Conservation (phyloP, 1,140 invertebrate genomes). For the Odontomachus brunneus region DNA sequence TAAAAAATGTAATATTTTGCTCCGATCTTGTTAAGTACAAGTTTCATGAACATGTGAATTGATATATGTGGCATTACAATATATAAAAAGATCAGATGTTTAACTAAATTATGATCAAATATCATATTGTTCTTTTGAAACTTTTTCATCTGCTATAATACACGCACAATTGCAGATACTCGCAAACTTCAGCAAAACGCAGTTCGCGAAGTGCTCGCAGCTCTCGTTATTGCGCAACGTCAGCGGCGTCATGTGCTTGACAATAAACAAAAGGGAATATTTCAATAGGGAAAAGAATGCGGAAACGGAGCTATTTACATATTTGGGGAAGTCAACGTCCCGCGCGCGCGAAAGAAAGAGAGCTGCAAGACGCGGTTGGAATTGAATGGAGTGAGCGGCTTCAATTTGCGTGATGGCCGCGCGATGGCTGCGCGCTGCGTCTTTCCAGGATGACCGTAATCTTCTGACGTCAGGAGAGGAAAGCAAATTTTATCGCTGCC, state of each 20-base stretch:
- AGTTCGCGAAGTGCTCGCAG: no score
- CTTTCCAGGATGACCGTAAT: conserved; percentile 70
- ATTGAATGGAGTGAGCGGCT: background rate
- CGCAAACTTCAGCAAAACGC: background rate
- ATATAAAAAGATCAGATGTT: no score
- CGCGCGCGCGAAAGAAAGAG: conserved; percentile 6
- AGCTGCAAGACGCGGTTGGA: background rate
- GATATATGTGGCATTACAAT: no score
- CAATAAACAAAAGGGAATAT: conserved; percentile 23
- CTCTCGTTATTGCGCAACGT: background rate
- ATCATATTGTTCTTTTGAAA: no score
- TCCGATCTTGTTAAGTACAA: no score
- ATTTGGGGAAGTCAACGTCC: conserved; percentile 6
- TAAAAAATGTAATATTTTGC: no score
- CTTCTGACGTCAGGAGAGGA: conserved; percentile 68
- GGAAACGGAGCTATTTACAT: conserved; percentile 10
- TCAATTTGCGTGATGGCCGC: conserved; percentile 69
- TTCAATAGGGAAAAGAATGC: background rate
- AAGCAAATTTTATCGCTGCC: conserved; percentile 74
- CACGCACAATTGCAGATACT: no score
- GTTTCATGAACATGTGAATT: no score
- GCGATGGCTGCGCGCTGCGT: conserved; percentile 48
- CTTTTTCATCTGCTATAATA: no score
- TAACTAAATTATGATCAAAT: no score
- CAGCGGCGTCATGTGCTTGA: background rate